These are phyloP conservation scores for Proctacanthus coquilletti DNA, from an alignment of 1,140 invertebrate genomes.

Conservation along the genomic window DNA sequence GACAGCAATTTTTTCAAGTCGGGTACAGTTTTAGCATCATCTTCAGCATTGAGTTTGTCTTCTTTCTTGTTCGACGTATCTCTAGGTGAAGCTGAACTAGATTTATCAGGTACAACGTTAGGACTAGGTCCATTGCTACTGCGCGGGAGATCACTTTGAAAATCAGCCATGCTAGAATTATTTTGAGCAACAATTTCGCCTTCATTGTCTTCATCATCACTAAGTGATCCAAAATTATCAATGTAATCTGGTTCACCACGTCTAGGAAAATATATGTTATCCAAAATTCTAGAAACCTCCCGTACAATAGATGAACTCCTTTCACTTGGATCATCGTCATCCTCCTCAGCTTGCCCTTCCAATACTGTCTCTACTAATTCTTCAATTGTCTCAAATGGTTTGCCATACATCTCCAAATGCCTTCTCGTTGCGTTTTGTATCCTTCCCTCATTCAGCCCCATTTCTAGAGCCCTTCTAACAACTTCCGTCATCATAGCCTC, in stretches of 20 bases:
- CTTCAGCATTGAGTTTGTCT: too few relatives aligned
- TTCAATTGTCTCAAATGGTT: constrained; percentile 42
- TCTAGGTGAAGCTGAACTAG: too few relatives aligned
- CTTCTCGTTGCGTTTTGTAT: constrained; percentile 42
- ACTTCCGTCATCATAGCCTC: constrained; percentile 34
- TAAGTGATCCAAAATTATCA: neutral
- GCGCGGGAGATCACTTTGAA: neutral
- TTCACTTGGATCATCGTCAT: constrained; percentile 58
- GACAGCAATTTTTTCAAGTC: constrained; percentile 14
- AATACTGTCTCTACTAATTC: constrained; percentile 52
- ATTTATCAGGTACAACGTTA: too few relatives aligned
- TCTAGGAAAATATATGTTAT: constrained; percentile 3
- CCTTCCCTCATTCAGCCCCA: constrained; percentile 50
- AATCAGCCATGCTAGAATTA: neutral
- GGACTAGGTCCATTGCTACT: too few relatives aligned
- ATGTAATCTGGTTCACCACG: neutral
- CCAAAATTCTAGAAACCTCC: neutral
- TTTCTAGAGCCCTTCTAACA: constrained; percentile 43
- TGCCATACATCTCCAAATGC: constrained; percentile 19
- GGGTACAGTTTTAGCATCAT: neutral
- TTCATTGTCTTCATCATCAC: neutral
- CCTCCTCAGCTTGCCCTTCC: constrained; percentile 44
- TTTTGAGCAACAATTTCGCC: neutral
- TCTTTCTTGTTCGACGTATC: too few relatives aligned
- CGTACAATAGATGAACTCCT: constrained; percentile 1